Evolutionary conservation across 2,797 vertebrate species (phyloP), one percentile per base, ranked within the genome.

Genomic region (Octomys mimax): DNA sequence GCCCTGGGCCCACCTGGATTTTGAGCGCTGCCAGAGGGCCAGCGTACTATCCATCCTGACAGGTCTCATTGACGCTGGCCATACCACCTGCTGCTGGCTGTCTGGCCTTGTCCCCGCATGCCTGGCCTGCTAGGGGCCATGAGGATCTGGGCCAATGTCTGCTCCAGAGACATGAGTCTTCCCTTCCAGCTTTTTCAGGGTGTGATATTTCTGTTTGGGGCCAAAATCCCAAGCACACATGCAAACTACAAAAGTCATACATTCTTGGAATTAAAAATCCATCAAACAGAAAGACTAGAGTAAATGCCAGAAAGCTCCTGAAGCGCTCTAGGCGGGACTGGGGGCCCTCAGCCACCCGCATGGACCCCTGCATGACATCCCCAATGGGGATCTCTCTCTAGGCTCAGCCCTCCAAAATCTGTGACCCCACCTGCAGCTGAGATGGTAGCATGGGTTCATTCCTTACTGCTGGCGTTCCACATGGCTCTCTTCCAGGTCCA

Each of bases 111-210:
- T 16, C 42, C 42, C 42, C 0, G 24, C 42, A 28, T 13, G 13
- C 73, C 97, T 19, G 99, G 98, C 91, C 93, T 68, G 99, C 24
- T 42, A 16, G 52, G 99, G 57, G 97, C 99, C 89, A 99, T 98
- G 91, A 96, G 81, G 4, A 98, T 99, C 96, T 99, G 98, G 99
- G 99, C 99, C 28, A 98, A 98, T 36, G 99, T 98, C 83, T 98
- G 95, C 49, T 46, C 31, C 49, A 31, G n/a, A n/a, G n/a, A 0
- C 98, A 98, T 99, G 88, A 96, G 97, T 81, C 4, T 0, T 57
- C 28, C 16, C 22, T 4, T 4, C 19, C 31, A 21, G 19, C 36
- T 49, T 75, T n/a, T 71, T 19, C 4, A 61, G 11, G 54, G n/a
- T 21, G 59, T 16, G 57, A 26, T 28, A 10, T 62, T 66, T 68